These are phyloP conservation scores for Stictocephala bisonia DNA, from an alignment of 2,888 invertebrate species.

Conservation along the genomic window DNA sequence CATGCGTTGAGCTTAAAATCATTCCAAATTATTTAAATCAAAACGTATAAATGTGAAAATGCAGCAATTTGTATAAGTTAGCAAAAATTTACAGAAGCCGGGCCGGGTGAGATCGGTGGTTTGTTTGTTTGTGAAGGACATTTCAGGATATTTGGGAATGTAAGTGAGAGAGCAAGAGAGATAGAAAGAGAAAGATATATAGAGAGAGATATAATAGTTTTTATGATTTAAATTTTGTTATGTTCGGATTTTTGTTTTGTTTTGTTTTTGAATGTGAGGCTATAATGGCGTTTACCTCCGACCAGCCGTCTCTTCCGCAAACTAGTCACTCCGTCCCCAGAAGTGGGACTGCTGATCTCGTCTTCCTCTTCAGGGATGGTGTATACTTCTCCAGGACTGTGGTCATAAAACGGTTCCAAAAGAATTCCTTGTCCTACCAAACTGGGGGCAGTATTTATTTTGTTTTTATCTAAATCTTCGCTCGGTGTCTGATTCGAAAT, in stretches of 20 bases:
- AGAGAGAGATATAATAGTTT: constrained; percentile 1
- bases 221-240: background rate
- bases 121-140: too few species aligned
- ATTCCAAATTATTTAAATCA: too few species aligned
- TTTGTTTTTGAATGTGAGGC: background rate
- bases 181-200: constrained; percentile 44
- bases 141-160: background rate
- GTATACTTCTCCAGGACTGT: constrained; percentile 67
- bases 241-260: background rate
- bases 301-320: constrained; percentile 61
- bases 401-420: constrained; percentile 62
- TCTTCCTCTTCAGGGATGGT: constrained; percentile 68
- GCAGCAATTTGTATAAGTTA: too few species aligned
- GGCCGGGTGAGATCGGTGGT: too few species aligned
- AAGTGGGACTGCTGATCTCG: constrained; percentile 65
- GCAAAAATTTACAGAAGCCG: too few species aligned
- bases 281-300: constrained; percentile 52
- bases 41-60: too few species aligned
- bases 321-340: constrained; percentile 65
- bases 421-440: constrained; percentile 44
- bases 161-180: constrained; percentile 38
- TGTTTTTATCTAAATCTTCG: constrained; percentile 50
- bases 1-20: too few species aligned
- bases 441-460: constrained; percentile 48
- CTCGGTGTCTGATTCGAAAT: constrained; percentile 39